Conservation (phyloP, 2,888 invertebrate species). For the Amphiduros pacificus region DNA sequence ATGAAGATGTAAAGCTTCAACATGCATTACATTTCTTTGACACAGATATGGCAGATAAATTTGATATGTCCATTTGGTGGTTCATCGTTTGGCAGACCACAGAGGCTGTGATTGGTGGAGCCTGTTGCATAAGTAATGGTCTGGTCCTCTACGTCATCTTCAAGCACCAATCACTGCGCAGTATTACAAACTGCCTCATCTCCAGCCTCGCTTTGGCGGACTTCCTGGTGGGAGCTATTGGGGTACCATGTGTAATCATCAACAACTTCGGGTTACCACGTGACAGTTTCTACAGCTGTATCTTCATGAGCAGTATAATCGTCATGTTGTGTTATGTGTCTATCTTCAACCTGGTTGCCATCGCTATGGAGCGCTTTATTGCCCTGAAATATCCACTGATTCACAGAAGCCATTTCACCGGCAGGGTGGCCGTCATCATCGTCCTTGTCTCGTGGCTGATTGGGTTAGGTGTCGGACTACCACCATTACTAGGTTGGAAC, state of each 20-base stretch:
- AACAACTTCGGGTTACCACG: conserved; percentile 16
- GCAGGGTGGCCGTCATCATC: conserved; percentile 34
- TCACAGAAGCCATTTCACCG: conserved; percentile 42
- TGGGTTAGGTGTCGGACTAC: conserved; percentile 45
- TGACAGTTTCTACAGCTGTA: conserved; percentile 26
- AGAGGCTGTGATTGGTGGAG: conserved; percentile 21
- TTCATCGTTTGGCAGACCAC: background rate
- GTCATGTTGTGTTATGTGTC: conserved; percentile 54
- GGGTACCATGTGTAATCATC: conserved; percentile 29
- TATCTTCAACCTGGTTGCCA: conserved; percentile 50
- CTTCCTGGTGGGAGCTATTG: conserved; percentile 27
- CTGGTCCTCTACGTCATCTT: conserved; percentile 19
- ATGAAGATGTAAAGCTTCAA: too few relatives aligned
- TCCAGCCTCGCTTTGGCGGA: conserved; percentile 28
- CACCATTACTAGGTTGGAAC: conserved; percentile 54
- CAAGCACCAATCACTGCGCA: conserved; percentile 3
- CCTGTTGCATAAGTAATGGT: conserved; percentile 19
- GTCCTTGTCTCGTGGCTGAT: conserved; percentile 42
- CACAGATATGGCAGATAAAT: too few relatives aligned
- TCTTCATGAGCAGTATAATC: conserved; percentile 46
- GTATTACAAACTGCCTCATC: conserved; percentile 26
- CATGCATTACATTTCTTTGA: too few relatives aligned
- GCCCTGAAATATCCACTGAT: conserved; percentile 51
- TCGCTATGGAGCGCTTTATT: conserved; percentile 52
- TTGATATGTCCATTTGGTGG: too few relatives aligned